Conservation (phyloP, 2,113 vertebrate genomes). For the Ageneiosus marmoratus region DNA sequence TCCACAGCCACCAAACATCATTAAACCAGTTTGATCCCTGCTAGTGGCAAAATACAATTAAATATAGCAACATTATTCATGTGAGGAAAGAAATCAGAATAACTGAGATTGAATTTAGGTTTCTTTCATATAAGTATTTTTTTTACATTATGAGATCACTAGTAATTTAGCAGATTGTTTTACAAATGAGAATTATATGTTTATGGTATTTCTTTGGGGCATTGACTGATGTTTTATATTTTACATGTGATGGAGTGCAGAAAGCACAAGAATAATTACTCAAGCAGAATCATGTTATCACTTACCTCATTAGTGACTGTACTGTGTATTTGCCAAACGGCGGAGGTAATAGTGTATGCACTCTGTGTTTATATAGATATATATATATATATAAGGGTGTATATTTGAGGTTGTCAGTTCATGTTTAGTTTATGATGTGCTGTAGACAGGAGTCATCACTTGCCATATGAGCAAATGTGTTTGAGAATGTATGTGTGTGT, state of each 20-base stretch:
- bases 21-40: not conserved
- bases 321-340: not conserved
- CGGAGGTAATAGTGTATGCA: not conserved
- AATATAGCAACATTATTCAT: not conserved
- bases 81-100: not conserved
- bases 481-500: not conserved
- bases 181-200: no score
- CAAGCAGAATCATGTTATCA: not conserved
- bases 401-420: conserved; percentile 59
- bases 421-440: conserved; percentile 55
- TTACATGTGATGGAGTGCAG: not conserved
- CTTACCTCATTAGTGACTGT: conserved; percentile 10
- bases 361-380: not conserved
- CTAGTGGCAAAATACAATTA: not conserved
- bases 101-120: not conserved
- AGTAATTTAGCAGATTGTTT: not conserved
- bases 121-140: not conserved
- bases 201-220: not conserved
- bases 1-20: not conserved
- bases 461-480: not conserved
- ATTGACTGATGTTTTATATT: not conserved
- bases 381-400: conserved; percentile 50
- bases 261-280: not conserved
- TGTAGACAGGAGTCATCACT: conserved; percentile 38
- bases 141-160: not conserved